These are phyloP conservation scores for Callipepla squamata DNA, from an alignment of 2,113 vertebrate genomes.

Conservation along the genomic window DNA sequence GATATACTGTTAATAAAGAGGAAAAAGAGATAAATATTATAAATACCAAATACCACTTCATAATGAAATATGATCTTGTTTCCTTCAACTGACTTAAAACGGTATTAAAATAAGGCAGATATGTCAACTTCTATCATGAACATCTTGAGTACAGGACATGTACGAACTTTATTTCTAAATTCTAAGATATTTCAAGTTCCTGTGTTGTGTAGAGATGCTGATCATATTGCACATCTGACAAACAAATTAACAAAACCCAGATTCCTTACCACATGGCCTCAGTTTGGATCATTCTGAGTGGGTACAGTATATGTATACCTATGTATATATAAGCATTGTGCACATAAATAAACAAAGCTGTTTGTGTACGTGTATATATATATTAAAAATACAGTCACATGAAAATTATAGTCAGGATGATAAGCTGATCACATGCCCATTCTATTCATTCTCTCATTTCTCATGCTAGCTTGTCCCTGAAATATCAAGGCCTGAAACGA, in stretches of 20 bases:
- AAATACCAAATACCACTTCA: not conserved
- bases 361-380: not conserved
- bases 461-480: not conserved
- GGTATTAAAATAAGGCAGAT: slow-evolving; percentile 24
- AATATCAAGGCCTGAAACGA: not conserved
- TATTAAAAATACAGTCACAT: not conserved
- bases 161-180: slow-evolving; percentile 11
- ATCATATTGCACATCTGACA: not conserved
- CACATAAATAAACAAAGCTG: not conserved
- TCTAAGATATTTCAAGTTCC: not conserved
- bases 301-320: not conserved
- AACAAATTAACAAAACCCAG: not conserved
- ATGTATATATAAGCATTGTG: not conserved
- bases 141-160: not conserved
- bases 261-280: not conserved
- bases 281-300: not conserved
- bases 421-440: not conserved
- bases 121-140: not conserved
- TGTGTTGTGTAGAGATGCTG: not conserved
- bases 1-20: not conserved
- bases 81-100: not conserved
- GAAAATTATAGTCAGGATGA: not conserved
- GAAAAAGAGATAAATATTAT: not conserved
- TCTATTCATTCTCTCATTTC: not conserved
- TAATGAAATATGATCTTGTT: not conserved